These are phyloP conservation scores for Oxytorus armatus DNA, from an alignment of 2,888 invertebrate genomes.

Conservation along the genomic window DNA sequence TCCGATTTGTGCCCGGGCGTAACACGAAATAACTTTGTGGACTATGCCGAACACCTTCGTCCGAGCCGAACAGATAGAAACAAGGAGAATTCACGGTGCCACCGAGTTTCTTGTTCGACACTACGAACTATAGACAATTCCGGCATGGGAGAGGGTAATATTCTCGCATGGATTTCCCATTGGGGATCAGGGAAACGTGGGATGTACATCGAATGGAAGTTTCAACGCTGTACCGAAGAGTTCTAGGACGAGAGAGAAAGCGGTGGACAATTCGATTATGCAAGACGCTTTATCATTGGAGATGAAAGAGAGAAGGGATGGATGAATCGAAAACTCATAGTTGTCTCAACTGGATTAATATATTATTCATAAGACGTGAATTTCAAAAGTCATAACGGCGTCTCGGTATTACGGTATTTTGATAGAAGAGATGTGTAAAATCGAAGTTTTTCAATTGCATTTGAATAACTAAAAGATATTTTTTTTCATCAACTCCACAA, in stretches of 20 bases:
- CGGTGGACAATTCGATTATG: conserved; percentile 61
- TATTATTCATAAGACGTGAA: conserved; percentile 57
- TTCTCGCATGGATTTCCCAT: conserved; percentile 62
- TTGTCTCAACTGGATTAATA: conserved; percentile 44
- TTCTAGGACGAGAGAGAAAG: conserved; percentile 20
- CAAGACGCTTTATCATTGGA: conserved; percentile 35
- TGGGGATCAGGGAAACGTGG: conserved; percentile 52
- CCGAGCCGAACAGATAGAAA: conserved; percentile 26
- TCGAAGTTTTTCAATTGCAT: conserved; percentile 37
- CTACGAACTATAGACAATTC: conserved; percentile 30
- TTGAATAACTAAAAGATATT: conserved; percentile 14
- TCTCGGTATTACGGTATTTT: conserved; percentile 22
- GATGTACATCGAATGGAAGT: conserved; percentile 48
- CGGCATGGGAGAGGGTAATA: conserved; percentile 42
- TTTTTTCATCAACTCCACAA: too few species aligned
- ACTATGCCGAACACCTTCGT: conserved; percentile 19
- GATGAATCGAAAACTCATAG: conserved; percentile 49
- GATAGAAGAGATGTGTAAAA: conserved; percentile 19
- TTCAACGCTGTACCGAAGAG: conserved; percentile 28
- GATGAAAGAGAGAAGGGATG: conserved; percentile 25
- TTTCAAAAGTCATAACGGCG: conserved; percentile 42
- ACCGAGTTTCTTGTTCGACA: conserved; percentile 60
- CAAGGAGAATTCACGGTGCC: conserved; percentile 51
- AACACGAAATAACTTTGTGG: conserved; percentile 56
- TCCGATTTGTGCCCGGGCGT: conserved; percentile 42